phyloP scores from a whole-genome alignment of 2,797 vertebrate species.

The Myotis pilosus region DNA sequence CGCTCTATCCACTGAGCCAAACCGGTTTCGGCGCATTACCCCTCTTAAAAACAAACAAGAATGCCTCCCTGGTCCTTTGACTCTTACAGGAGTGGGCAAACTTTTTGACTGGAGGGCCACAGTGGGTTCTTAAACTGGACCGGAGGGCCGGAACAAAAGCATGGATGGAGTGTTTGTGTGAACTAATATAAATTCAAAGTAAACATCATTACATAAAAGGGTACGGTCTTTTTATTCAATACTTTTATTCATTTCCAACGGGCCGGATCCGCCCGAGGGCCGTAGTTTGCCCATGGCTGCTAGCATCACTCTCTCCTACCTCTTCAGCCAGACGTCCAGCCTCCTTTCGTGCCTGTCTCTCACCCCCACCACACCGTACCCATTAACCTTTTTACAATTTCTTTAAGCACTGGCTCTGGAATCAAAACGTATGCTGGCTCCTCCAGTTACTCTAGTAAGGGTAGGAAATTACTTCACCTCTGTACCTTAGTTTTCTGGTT shows the following conservation, averaged over 20 bases:
- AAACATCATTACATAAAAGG: too few relatives aligned
- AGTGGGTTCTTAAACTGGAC: too few relatives aligned
- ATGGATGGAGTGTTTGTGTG: too few relatives aligned
- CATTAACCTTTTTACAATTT: background rate
- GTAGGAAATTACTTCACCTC: background rate
- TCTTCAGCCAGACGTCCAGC: background rate
- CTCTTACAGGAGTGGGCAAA: background rate
- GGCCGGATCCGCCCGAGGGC: too few relatives aligned
- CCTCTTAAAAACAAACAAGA: constrained; percentile 6
- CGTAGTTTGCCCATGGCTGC: too few relatives aligned
- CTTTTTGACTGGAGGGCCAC: too few relatives aligned
- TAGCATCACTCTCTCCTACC: background rate
- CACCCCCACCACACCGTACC: background rate
- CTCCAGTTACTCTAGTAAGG: background rate
- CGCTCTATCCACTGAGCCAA: too few relatives aligned
- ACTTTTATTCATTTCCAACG: too few relatives aligned
- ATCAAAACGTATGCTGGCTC: background rate
- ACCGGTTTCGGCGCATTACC: background rate
- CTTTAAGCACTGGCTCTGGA: background rate
- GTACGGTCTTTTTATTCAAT: too few relatives aligned
- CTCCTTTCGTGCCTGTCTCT: background rate
- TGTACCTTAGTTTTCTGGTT: background rate
- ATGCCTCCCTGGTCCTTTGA: background rate
- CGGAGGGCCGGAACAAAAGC: too few relatives aligned
- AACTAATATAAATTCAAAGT: too few relatives aligned